Base-by-base conservation (phyloP, 1,140 invertebrate species). In the Globodera ellingtonae region DNA sequence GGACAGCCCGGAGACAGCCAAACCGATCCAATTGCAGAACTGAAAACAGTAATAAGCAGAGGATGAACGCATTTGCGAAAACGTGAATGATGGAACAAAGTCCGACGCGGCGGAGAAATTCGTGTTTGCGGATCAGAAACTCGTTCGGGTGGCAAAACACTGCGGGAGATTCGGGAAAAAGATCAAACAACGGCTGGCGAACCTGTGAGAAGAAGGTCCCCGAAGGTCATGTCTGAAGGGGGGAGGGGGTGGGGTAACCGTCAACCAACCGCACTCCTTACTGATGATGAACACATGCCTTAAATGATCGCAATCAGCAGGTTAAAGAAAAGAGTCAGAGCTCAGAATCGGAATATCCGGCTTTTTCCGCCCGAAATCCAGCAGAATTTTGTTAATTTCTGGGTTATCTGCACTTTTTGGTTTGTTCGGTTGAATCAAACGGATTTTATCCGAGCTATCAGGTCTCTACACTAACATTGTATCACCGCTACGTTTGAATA, bases 141-240 rank as follows among this genome's bases (percentile, higher is more conserved):
- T 89, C 87, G 78, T 89, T 89, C 35, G 87, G 87, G 73, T 88
- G 88, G 74, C 86, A 89, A 76, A 89, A 89, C 13, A 89, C 87
- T 88, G 78, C 48, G 84, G 81, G 79, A 10, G 46, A 83, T 84
- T 15, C 8, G 65, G 18, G 59, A 79, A 80, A 65, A n/a, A 47
- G 74, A 80, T n/a, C 35, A 10, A 21, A 21, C 24, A 79, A 79
- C 9, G 7, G 18, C 15, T 48, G 46, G 15, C 15, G 52, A 62
- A 89, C 87, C 87, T 76, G 87, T 88, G 21, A 88, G 75, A 15
- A 89, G 72, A 8, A 89, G 80, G 83, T 89, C 87, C 24, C 88
- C 87, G n/a, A 87, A 76, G 15, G 87, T 89, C 87, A 89, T 89
- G 66, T 77, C 75, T 77, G 50, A 67, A 77, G 62, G 56, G 56